These are phyloP conservation scores for Falco berigora DNA, from an alignment of 2,797 vertebrate species.

Conservation along the genomic window DNA sequence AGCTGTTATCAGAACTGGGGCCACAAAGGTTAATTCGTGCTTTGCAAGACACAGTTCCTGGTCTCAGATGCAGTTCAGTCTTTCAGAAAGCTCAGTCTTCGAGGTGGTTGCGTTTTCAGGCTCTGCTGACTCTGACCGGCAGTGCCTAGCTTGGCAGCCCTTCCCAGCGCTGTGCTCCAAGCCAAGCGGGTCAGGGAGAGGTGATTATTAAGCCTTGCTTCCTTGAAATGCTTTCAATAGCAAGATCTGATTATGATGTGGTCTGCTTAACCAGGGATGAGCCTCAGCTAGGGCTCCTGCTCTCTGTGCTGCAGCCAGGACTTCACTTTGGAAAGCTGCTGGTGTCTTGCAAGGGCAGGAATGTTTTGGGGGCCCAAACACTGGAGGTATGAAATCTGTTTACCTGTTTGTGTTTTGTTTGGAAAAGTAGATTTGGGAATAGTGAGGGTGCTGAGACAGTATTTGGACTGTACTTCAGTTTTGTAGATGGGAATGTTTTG, in stretches of 20 bases:
- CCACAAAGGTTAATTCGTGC: background rate
- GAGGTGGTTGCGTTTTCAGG: background rate
- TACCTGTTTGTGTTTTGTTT: background rate
- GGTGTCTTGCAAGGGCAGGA: background rate
- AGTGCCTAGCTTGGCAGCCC: background rate
- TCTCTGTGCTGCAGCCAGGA: background rate
- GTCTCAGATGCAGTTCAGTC: background rate
- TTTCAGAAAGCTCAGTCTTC: background rate
- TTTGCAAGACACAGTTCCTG: background rate
- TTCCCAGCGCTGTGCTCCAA: background rate
- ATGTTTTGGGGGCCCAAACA: background rate
- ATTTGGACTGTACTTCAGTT: background rate
- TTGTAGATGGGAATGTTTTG: background rate
- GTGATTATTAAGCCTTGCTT: background rate
- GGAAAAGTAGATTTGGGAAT: background rate
- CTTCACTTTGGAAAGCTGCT: background rate
- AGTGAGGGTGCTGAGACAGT: background rate
- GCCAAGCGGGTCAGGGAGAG: slow-evolving; percentile 1
- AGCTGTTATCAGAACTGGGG: background rate
- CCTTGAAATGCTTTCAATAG: slow-evolving; percentile 9
- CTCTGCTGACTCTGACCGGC: background rate
- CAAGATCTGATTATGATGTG: slow-evolving; percentile 8
- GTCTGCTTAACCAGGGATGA: slow-evolving; percentile 19
- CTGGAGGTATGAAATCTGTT: background rate
- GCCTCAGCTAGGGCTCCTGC: background rate